Conservation (phyloP, 2,113 vertebrate genomes). For the Leiothrix lutea region DNA sequence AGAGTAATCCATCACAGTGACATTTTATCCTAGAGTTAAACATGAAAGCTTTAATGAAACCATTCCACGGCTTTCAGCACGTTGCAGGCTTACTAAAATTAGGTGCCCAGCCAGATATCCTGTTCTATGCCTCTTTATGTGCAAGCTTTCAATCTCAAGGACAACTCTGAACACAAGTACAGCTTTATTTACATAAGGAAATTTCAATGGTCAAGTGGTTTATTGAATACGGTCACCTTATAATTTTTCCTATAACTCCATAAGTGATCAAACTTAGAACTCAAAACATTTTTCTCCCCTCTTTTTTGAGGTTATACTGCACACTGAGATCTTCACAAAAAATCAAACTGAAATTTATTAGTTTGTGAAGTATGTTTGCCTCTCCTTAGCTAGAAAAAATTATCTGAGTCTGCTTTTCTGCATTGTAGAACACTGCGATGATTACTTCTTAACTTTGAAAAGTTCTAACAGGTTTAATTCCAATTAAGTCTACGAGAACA, state of each 20-base stretch:
- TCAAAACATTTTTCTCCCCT: background rate
- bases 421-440: conserved; percentile 9
- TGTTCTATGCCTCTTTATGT: background rate
- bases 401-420: conserved; percentile 2
- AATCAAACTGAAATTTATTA: background rate
- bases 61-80: background rate
- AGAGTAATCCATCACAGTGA: conserved; percentile 44
- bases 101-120: background rate
- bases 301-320: background rate
- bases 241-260: background rate
- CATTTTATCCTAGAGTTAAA: conserved; percentile 40
- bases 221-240: background rate
- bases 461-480: conserved; percentile 51
- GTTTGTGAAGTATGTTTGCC: background rate
- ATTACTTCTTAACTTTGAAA: conserved; percentile 44
- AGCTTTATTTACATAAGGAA: background rate
- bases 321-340: background rate
- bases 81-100: background rate
- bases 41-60: conserved; percentile 1
- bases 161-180: background rate
- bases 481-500: conserved; percentile 62
- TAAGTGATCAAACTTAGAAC: background rate
- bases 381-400: background rate
- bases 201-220: background rate
- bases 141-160: background rate